These are phyloP conservation scores for Triplophysa siluroides DNA, from an alignment of 2,113 vertebrate species.

Conservation along the genomic window DNA sequence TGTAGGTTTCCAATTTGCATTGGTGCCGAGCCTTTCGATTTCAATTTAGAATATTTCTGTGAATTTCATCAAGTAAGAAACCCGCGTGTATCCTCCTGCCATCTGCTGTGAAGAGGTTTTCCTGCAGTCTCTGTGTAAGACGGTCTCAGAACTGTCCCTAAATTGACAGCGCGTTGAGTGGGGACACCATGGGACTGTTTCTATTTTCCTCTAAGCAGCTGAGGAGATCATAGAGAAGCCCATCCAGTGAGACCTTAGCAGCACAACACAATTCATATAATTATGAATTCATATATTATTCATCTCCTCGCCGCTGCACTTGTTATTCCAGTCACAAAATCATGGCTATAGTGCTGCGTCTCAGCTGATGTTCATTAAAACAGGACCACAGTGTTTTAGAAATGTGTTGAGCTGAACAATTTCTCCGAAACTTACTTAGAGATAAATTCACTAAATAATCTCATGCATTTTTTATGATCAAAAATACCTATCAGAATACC, in stretches of 20 bases:
- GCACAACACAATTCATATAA: slow-evolving; percentile 49
- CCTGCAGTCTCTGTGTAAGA: slow-evolving; percentile 22
- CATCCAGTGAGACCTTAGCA: slow-evolving; percentile 25
- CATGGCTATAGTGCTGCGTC: slow-evolving; percentile 23
- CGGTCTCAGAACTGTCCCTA: slow-evolving; percentile 36
- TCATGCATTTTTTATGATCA: no score
- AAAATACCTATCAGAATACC: no score
- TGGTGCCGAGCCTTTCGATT: neutral
- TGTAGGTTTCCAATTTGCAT: slow-evolving; percentile 15
- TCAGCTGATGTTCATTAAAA: slow-evolving; percentile 25
- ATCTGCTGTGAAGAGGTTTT: slow-evolving; percentile 33
- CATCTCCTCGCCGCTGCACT: slow-evolving; percentile 25
- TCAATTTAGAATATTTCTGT: neutral
- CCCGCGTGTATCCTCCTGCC: slow-evolving; percentile 24
- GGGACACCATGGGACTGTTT: slow-evolving; percentile 21
- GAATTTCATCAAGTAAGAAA: slow-evolving; percentile 34
- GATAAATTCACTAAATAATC: neutral
- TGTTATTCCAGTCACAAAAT: slow-evolving; percentile 46
- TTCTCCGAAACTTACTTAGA: neutral
- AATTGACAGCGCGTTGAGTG: slow-evolving; percentile 36
- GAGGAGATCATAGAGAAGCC: slow-evolving; percentile 41
- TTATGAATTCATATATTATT: slow-evolving; percentile 52
- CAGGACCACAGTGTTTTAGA: neutral
- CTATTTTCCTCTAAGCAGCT: slow-evolving; percentile 41
- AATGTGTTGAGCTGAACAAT: no score